Evolutionary conservation across 2,888 invertebrate species (phyloP), one percentile per base, ranked within the genome.

Genomic region (Oscheius sp.): DNA sequence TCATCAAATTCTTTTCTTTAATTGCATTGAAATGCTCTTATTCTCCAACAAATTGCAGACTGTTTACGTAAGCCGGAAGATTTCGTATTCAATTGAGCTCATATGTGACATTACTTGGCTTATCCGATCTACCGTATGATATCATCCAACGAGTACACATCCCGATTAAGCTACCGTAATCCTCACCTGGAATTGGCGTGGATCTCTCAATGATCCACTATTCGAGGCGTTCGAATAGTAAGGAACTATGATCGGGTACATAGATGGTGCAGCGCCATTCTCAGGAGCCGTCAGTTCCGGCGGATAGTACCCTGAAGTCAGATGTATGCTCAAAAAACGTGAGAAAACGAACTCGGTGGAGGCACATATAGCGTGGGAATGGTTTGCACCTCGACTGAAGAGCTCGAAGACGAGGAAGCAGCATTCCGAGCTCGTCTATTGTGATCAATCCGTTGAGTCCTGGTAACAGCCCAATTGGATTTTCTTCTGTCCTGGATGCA

Each of bases 161-260:
- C n/a, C n/a, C n/a, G n/a, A n/a, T n/a, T n/a, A n/a, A n/a, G n/a
- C n/a, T n/a, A n/a, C n/a, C 25, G 25, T 23, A 29, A 53, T 15
- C 3, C 50, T 3, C 23, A 70, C 70, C 57, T 76, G 73, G 45
- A 78, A 78, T 46, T 72, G 72, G 33, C 77, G 23, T 10, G 77
- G 77, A 52, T 78, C 77, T 17, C 77, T 57, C 27, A 75, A 58
- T 23, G 77, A 75, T 20, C 39, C 15, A 23, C 23, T 46, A 17
- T 33, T 58, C 1, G 42, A 33, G 4, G 27, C n/a, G 0, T 71
- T 69, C 3, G 71, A 66, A 39, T 78, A 78, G 2, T 74, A 72
- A n/a, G 78, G 78, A 2, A 78, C 78, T 27, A 71, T 74, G 5
- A 78, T 70, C 2, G 78, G 78, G 61, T 78, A 78, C 27, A 72